Base-by-base conservation (phyloP, 2,797 vertebrate genomes). In the Gambelia wislizenii region DNA sequence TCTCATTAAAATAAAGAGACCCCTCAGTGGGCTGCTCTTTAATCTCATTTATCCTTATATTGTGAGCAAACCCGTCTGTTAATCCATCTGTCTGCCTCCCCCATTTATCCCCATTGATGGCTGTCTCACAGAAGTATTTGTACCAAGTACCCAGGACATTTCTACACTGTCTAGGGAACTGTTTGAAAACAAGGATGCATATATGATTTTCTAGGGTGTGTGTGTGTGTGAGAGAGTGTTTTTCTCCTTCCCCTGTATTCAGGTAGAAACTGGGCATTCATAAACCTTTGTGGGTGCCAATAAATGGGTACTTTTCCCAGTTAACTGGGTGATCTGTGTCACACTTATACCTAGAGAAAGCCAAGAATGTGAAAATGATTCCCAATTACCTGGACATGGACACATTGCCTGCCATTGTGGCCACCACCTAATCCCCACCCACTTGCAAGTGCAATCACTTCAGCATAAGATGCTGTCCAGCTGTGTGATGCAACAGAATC, bases 91-190 rank as follows among this genome's bases (percentile, higher is more conserved):
- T 0, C 0, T 67, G 3, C 87, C 88, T 88, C 64, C 2, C 10
- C 82, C 70, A 79, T 1, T 59, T 0, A 6, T 87, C 56, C 64
- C 16, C 13, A 83, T 70, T 67, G 89, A 52, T 88, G 59, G 44
- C 87, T 75, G 49, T 88, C 79, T 86, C 90, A 78, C 52, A 56
- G 70, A 59, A 54, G 70, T 77, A 88, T 91, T 88, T 91, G 72
- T 69, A 47, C 76, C 75, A 59, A 84, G 83, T 44, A 42, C 67
- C 56, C 39, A 1, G 20, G 3, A 67, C 0, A 25, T 87, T 83
- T 91, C 69, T 75, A 39, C 56, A 18, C 54, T 67, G 69, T 70
- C 56, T 6, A 49, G 44, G n/a, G 83, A 74, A 30, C 76, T 72
- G 44, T 85, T 83, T 44, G 36, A 16, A 56, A 89, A 89, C 88